Conservation (phyloP, 2,113 vertebrate genomes). For the Brachyistius frenatus region DNA sequence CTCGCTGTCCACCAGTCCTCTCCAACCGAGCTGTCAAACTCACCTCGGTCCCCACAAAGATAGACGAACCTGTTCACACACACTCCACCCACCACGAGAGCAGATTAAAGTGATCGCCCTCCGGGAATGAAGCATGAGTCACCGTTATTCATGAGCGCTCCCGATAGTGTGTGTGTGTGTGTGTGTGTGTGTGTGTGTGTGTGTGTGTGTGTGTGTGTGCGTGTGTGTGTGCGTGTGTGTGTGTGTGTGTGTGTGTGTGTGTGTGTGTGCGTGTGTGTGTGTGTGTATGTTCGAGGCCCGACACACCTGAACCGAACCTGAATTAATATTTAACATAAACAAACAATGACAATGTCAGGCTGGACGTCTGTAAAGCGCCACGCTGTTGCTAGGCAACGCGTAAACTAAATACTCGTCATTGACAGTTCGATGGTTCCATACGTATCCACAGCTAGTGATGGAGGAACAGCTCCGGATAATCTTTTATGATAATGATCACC, state of each 20-base stretch:
- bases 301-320: background rate
- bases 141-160: constrained; percentile 31
- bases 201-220: background rate
- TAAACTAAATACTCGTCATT: background rate
- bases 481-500: no score
- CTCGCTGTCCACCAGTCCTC: no score
- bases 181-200: no score
- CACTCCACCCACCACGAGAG: constrained; percentile 5
- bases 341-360: background rate
- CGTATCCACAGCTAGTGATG: no score
- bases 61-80: background rate
- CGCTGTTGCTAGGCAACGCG: constrained; percentile 22
- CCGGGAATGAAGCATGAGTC: constrained; percentile 44
- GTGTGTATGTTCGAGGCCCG: background rate
- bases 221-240: background rate
- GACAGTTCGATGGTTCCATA: background rate
- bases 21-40: no score
- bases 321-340: constrained; percentile 8
- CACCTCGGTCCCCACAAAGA: background rate
- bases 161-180: no score
- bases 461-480: no score
- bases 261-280: constrained; percentile 8
- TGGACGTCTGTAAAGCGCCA: no score
- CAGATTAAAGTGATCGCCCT: constrained; percentile 44
- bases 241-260: constrained; percentile 8